Evolutionary conservation across 2,888 invertebrate genomes (phyloP), one percentile per base, ranked within the genome.

Genomic region (Sericinus montela): DNA sequence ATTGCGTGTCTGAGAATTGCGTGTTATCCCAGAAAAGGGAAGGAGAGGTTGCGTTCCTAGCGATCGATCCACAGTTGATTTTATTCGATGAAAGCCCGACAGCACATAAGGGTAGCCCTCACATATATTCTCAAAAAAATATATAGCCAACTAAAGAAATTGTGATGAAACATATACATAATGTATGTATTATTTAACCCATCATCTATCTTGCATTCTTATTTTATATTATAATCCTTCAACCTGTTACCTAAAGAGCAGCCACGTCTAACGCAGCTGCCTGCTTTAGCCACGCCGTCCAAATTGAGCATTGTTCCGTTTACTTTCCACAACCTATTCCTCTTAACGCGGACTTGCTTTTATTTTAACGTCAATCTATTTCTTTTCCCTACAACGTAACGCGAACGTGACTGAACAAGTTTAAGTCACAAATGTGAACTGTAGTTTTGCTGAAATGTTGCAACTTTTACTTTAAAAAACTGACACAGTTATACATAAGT

Each of bases 351-450:
- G 16, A 29, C 29, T 4, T 19, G 44, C 25, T 41, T 35, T 44
- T 45, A 44, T 48, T 45, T 44, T 34, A 39, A 42, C 44, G 45
- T 48, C 42, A 42, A 42, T 48, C 41, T 45, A 42, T 52, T 52
- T 52, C 52, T 48, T 49, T n/a, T 50, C 44, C 23, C 28, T 46
- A 46, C 48, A 52, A 50, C 44, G 45, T 45, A 69, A 66, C 65
- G 58, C 62, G 67, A 70, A 80, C 79, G 79, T 80, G 77, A 75
- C 77, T 73, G 65, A 69, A 72, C 72, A 76, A 69, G 63, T 69
- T 66, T 55, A 53, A 65, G 64, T 67, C 67, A 69, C 73, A 77
- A 77, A 79, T 77, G 72, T 70, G 63, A 69, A 75, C 73, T 70
- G 71, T 67, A 45, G 36, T 45, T 41, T 28, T 9, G 37, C 30